Evolutionary conservation across 2,113 vertebrate species (phyloP), one percentile per base, ranked within the genome.

Genomic region (Callipepla californica): DNA sequence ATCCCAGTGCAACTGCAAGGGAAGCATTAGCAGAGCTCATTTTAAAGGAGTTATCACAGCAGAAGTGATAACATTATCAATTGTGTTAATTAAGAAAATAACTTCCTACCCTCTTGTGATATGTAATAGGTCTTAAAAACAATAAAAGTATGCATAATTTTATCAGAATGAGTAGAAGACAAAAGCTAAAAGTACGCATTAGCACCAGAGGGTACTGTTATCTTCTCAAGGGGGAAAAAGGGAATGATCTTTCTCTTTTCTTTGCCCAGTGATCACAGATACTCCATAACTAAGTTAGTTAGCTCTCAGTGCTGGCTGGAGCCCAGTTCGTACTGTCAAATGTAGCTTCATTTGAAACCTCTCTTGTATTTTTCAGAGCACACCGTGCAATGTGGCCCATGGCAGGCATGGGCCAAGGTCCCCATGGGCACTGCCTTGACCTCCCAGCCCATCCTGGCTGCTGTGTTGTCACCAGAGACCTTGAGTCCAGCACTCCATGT

Each of bases 401-500:
- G 62, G 15, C 58, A 47, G 38, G 21, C 51, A 23, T 1, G 20
- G 28, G 13, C 30, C n/a, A 40, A 89, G 7, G 8, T 26, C 48
- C 7, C 11, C 44, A 22, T 5, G 47, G 10, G 11, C 38, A 34
- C 3, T 20, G 4, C 32, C 72, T 32, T 0, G 0, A 32, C 34
- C 80, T 85, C 36, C 51, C 40, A 12, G 25, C 6, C 4, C 4
- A 26, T 11, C n/a, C 50, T 32, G 72, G 26, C 47, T 47, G 62
- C 62, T 62, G 2, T 1, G 0, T 21, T 26, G 50, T 3, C 13
- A 63, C 26, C 53, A 8, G 25, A 20, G n/a, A 30, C 20, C 28
- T 18, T 0, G 3, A 32, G 32, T 13, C 59, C 77, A 76, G 5
- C 23, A n/a, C 22, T 16, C 6, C 6, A 0, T 0, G 26, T 80